A percentile compares a stretch with the other conserved stretches of the same genome.
Evolutionary conservation across 2,113 vertebrate species (phyloP).

Genomic region (Pterophyllum scalare): DNA sequence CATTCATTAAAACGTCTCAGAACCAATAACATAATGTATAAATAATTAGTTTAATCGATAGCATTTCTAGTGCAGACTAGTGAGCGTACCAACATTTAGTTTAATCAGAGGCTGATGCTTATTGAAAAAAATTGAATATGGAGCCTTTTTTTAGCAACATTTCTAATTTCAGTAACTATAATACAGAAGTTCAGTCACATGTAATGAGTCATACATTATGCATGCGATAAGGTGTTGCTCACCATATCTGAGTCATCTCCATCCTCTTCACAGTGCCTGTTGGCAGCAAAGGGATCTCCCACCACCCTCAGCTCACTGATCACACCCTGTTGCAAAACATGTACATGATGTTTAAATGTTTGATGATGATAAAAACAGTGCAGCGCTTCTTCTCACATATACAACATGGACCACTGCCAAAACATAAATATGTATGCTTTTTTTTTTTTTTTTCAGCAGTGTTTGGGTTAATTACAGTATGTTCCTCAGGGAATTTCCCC

Average conservation of each 20-base stretch:
- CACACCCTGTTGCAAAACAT: conserved; percentile 81
- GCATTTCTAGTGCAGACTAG: too few relatives aligned
- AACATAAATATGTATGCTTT: conserved; percentile 1
- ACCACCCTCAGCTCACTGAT: conserved; percentile 88
- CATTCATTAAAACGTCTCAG: too few relatives aligned
- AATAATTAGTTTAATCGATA: too few relatives aligned
- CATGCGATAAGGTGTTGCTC: conserved; percentile 56
- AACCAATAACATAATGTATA: too few relatives aligned
- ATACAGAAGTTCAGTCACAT: not conserved
- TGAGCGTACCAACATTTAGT: too few relatives aligned
- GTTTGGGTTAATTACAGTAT: not conserved
- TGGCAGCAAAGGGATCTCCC: conserved; percentile 84
- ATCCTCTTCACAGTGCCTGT: conserved; percentile 88
- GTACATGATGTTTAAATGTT: conserved; percentile 8
- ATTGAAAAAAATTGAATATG: too few relatives aligned
- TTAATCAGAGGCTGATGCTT: too few relatives aligned
- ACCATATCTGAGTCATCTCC: conserved; percentile 89
- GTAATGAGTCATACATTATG: not conserved
- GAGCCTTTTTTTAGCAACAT: not conserved
- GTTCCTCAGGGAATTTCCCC: conserved; percentile 36
- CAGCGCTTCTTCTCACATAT: not conserved
- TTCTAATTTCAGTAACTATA: not conserved
- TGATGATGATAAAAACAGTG: not conserved
- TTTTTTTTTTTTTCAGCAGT: conserved; percentile 17
- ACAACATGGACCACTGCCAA: not conserved